Evolutionary conservation across 1,140 invertebrate genomes (phyloP).

Genomic region (Drosophila dunni): DNA sequence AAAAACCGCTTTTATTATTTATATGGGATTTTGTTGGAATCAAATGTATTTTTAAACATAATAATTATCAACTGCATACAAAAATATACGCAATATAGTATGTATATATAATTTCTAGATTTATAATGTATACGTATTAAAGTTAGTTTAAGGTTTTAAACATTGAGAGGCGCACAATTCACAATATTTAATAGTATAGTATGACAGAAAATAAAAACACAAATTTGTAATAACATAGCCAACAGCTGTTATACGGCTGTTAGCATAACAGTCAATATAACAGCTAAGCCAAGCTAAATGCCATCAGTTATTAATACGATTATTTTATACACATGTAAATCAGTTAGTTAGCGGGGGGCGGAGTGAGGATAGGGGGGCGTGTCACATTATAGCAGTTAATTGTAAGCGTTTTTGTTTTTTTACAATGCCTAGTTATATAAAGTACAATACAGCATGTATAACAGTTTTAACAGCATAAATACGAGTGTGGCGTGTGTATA

Average conservation of each 20-base stretch:
- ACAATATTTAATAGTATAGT: slow-evolving; percentile 5
- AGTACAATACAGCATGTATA: slow-evolving; percentile 56
- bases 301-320: slow-evolving; percentile 2
- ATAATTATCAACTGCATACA: slow-evolving; percentile 60
- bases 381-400: slow-evolving; percentile 32
- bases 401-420: slow-evolving; percentile 31
- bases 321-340: slow-evolving; percentile 26
- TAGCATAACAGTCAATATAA: slow-evolving; percentile 33
- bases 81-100: slow-evolving; percentile 66
- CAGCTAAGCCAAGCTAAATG: slow-evolving; percentile 23
- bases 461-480: slow-evolving; percentile 65
- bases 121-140: slow-evolving; percentile 28
- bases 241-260: slow-evolving; percentile 44
- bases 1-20: not conserved
- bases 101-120: slow-evolving; percentile 35
- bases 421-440: slow-evolving; percentile 38
- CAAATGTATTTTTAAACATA: slow-evolving; percentile 50
- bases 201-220: slow-evolving; percentile 3
- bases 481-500: slow-evolving; percentile 52
- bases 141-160: slow-evolving; percentile 34
- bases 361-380: slow-evolving; percentile 1
- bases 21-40: slow-evolving; percentile 37
- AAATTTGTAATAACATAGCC: not conserved
- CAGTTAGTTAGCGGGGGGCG: slow-evolving; percentile 15
- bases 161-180: slow-evolving; percentile 33